Percentiles rank a stretch among this genome's conserved stretches.
Conservation (phyloP, 2,888 invertebrate genomes). For the Harpalus rubripes region DNA sequence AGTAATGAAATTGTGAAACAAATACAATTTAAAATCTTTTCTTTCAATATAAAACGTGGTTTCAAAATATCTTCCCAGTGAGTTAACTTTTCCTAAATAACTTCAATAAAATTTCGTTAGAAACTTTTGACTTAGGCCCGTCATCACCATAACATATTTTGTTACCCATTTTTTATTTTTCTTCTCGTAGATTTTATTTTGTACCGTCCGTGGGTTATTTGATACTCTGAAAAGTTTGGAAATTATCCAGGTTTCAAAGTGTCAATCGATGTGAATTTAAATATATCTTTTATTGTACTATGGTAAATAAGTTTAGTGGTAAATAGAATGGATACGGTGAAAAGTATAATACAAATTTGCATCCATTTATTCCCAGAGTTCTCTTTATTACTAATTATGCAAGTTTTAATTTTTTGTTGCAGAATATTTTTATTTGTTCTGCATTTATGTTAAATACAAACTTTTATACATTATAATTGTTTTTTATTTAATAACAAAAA, state of each 20-base stretch:
- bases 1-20: background rate
- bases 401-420: background rate
- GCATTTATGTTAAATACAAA: background rate
- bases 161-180: slow-evolving; percentile 49
- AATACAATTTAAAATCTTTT: background rate
- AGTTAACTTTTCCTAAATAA: slow-evolving; percentile 61
- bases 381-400: background rate
- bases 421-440: no score
- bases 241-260: slow-evolving; percentile 34
- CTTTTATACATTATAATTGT: background rate
- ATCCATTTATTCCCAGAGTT: background rate
- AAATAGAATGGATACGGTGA: background rate
- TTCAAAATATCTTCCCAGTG: slow-evolving; percentile 14
- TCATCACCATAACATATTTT: slow-evolving; percentile 56
- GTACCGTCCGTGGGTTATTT: slow-evolving; percentile 45
- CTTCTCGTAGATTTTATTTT: slow-evolving; percentile 56
- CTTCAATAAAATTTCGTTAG: slow-evolving; percentile 58
- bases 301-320: background rate
- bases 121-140: slow-evolving; percentile 52
- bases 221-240: slow-evolving; percentile 35
- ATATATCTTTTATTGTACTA: background rate
- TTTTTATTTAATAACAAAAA: background rate
- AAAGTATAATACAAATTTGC: background rate
- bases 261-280: slow-evolving; percentile 17
- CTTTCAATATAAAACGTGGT: background rate